Percentiles rank a stretch among this genome's conserved stretches.
phyloP scores from a whole-genome alignment of 2,113 vertebrate species.

The Cercopithecus mona region DNA sequence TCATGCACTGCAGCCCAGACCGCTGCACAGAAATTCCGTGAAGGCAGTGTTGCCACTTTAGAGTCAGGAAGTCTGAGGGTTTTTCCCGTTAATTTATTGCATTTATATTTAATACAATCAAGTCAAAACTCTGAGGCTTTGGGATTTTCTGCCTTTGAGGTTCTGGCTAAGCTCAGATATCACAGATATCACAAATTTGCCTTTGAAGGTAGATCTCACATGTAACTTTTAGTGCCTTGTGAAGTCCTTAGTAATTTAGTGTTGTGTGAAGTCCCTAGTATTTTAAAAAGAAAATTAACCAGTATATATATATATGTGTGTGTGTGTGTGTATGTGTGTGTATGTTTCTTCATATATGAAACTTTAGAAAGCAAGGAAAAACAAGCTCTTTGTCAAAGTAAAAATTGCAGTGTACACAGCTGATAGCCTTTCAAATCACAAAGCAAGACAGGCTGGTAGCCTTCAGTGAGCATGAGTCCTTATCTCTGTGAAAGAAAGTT shows the following conservation, averaged over 20 bases:
- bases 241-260: not conserved
- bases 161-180: not conserved
- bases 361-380: conserved; percentile 40
- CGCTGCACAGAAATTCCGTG: not conserved
- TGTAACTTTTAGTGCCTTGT: not conserved
- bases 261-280: not conserved
- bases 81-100: not conserved
- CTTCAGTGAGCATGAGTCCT: conserved; percentile 29
- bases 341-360: not conserved
- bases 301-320: not conserved
- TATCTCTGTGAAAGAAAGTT: conserved; percentile 25
- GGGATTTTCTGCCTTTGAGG: not conserved
- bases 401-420: not conserved
- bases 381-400: not conserved
- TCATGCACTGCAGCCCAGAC: not conserved
- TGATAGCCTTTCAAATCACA: not conserved
- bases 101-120: conserved; percentile 23
- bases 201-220: not conserved
- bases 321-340: too few relatives aligned
- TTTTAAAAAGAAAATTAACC: conserved; percentile 12
- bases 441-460: not conserved
- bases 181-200: not conserved
- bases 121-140: not conserved
- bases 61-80: not conserved
- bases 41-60: not conserved